Evolutionary conservation across 2,797 vertebrate species (phyloP), one percentile per base, ranked within the genome.

Genomic region (Rhincodon typus): DNA sequence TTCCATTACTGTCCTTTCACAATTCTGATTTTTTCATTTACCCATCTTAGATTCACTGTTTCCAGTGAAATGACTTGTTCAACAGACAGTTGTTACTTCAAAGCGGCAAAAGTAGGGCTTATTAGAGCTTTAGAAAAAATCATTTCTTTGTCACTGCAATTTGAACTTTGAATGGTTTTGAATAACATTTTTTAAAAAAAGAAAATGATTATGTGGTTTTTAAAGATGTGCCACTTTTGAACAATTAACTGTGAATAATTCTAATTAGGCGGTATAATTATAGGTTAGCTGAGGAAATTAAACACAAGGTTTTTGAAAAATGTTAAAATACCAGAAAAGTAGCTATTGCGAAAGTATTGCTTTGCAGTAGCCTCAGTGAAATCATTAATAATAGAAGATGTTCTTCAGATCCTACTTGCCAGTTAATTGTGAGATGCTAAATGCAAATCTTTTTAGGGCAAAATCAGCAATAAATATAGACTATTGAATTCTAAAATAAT

Each of bases 201-300:
- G 96, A 97, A 97, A 97, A 97, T 98, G 97, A 96, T 97, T 97
- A 97, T 97, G 97, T 96, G 97, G 97, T 97, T 97, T 97, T 97
- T 97, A 96, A 97, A 97, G 96, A 97, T 96, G 96, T 97, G 96
- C 97, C 96, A 19, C 97, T 98, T 94, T 97, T 97, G 97, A 98
- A 98, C 98, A 98, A 98, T 97, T 98, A 98, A 97, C 97, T 96
- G 97, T 97, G 97, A 98, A 98, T 98, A 97, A 98, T 97, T 98
- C 97, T 98, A 97, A 98, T 98, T 97, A 98, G 97, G 97, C 97
- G 97, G 97, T 97, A 98, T 98, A 98, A 98, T 98, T 98, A 98
- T 98, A 98, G 97, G 97, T 97, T 98, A 97, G 97, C 97, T 96
- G 96, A 96, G 97, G 97, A 97, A 97, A 97, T 97, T 97, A 97